Evolutionary conservation across 1,140 invertebrate genomes (phyloP).

Genomic region (Colletes latitarsis): DNA sequence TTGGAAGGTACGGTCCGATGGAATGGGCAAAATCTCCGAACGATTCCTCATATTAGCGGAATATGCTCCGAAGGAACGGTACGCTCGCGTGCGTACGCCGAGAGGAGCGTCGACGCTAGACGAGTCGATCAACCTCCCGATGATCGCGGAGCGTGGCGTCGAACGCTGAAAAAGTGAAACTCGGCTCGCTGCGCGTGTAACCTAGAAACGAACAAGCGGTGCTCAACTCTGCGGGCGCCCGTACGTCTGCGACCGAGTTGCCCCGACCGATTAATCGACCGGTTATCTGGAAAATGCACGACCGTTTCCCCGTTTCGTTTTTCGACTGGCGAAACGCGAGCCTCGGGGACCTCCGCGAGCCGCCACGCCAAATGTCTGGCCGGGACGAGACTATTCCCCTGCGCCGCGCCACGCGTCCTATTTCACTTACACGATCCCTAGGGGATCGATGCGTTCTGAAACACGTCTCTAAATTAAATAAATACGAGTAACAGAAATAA

Average conservation of each 20-base stretch:
- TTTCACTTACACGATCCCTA: not conserved
- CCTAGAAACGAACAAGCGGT: slow-evolving; percentile 80
- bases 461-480: too few relatives aligned
- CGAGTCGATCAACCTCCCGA: slow-evolving; percentile 67
- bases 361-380: slow-evolving; percentile 3
- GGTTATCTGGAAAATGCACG: slow-evolving; percentile 25
- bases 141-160: slow-evolving; percentile 74
- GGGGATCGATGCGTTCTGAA: too few relatives aligned
- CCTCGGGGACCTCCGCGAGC: not conserved
- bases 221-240: slow-evolving; percentile 74
- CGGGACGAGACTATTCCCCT: not conserved
- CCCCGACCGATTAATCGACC: slow-evolving; percentile 38
- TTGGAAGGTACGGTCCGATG: not conserved
- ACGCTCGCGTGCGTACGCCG: slow-evolving; percentile 25
- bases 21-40: slow-evolving; percentile 10
- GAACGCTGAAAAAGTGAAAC: slow-evolving; percentile 81
- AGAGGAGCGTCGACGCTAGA: slow-evolving; percentile 56
- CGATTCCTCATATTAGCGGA: not conserved
- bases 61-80: slow-evolving; percentile 9
- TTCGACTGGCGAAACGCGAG: not conserved
- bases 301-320: not conserved
- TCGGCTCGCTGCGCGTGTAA: slow-evolving; percentile 81
- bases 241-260: slow-evolving; percentile 35
- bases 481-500: too few relatives aligned
- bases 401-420: not conserved